Conservation (phyloP, 2,888 invertebrate genomes). For the Lepidonotus clava region DNA sequence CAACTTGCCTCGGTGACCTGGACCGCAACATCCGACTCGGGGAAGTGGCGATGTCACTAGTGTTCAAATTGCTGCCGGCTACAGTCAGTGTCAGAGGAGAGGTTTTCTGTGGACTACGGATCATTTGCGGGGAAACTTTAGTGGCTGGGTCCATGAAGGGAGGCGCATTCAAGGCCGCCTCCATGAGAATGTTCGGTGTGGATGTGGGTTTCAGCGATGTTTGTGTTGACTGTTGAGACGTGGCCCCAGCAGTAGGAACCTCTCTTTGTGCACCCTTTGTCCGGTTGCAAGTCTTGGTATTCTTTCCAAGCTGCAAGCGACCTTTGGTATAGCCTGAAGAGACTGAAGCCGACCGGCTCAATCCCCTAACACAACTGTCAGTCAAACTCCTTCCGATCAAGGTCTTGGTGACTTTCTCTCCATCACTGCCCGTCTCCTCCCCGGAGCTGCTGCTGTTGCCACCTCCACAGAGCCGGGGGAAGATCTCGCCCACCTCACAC, state of each 20-base stretch:
- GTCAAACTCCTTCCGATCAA: neutral
- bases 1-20: neutral
- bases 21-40: neutral
- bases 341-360: neutral
- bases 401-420: too few relatives aligned
- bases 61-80: neutral
- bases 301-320: neutral
- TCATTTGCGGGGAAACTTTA: neutral
- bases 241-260: too few relatives aligned
- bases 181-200: slow-evolving; percentile 5
- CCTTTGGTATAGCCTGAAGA: neutral
- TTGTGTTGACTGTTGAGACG: neutral
- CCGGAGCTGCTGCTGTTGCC: neutral
- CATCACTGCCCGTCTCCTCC: too few relatives aligned
- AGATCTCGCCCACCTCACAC: slow-evolving; percentile 11
- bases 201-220: neutral
- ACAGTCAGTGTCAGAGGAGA: neutral
- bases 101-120: neutral
- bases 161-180: slow-evolving; percentile 22
- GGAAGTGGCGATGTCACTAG: neutral
- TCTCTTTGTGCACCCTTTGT: too few relatives aligned
- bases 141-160: slow-evolving; percentile 44
- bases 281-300: too few relatives aligned
- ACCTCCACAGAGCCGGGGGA: slow-evolving; percentile 15
- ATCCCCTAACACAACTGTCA: neutral